phyloP scores from a whole-genome alignment of 2,888 invertebrate species.

The Bellardia pandia region DNA sequence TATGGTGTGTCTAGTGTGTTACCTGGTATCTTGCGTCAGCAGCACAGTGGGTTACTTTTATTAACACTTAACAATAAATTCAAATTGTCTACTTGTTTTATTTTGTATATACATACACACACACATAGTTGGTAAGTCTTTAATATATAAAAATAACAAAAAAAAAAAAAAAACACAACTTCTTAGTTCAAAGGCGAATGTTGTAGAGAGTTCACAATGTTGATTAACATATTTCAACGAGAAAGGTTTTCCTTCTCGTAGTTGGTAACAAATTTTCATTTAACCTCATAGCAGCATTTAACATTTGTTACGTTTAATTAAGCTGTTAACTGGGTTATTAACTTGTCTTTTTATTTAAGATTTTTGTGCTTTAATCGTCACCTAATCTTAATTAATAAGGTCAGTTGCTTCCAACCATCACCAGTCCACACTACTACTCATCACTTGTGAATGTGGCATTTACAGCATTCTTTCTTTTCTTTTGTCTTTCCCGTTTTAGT shows the following conservation, averaged over 20 bases:
- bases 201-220: background rate
- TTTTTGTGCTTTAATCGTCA: conserved; percentile 60
- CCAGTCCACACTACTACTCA: background rate
- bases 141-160: background rate
- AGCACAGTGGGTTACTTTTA: conserved; percentile 64
- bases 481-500: background rate
- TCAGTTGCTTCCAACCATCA: background rate
- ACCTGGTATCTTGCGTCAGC: conserved; percentile 55
- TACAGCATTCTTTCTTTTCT: background rate
- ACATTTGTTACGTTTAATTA: conserved; percentile 55
- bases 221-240: conserved; percentile 33
- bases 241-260: conserved; percentile 13
- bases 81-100: conserved; percentile 42
- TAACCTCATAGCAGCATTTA: conserved; percentile 19
- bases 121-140: background rate
- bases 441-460: conserved; percentile 23
- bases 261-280: background rate
- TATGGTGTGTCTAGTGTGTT: background rate
- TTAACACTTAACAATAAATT: conserved; percentile 59
- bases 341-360: conserved; percentile 18
- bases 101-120: background rate
- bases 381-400: conserved; percentile 70
- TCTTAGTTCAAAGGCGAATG: background rate
- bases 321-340: conserved; percentile 63
- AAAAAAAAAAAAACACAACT: background rate